Evolutionary conservation across 2,797 vertebrate genomes (phyloP).

Genomic region (Microchirus variegatus): DNA sequence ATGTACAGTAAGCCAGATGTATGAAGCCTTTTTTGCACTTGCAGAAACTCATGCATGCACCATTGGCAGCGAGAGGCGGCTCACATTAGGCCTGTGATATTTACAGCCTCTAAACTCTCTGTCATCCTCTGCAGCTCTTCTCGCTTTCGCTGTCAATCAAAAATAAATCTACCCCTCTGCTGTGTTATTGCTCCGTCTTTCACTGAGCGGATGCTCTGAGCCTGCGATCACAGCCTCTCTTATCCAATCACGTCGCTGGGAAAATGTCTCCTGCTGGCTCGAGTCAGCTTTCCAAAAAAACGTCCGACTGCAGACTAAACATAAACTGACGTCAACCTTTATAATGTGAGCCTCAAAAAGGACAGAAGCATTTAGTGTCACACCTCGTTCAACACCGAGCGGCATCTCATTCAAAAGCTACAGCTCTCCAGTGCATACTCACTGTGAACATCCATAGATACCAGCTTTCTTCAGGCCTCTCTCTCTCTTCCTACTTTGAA

Average conservation of each 20-base stretch:
- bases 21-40: too few relatives aligned
- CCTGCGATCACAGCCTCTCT: conserved; percentile 19
- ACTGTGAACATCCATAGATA: conserved; percentile 47
- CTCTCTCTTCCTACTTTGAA: conserved; percentile 76
- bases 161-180: conserved; percentile 38
- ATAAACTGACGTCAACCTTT: conserved; percentile 41
- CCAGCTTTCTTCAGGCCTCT: conserved; percentile 66
- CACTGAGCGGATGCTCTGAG: conserved; percentile 19
- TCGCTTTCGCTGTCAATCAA: conserved; percentile 44
- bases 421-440: conserved; percentile 26
- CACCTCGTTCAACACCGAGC: conserved; percentile 47
- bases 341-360: conserved; percentile 24
- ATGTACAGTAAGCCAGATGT: background rate
- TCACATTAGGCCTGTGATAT: conserved; percentile 30
- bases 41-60: conserved; percentile 2
- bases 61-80: conserved; percentile 26
- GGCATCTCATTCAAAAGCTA: conserved; percentile 43
- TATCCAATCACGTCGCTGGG: background rate
- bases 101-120: conserved; percentile 40
- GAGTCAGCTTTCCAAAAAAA: background rate
- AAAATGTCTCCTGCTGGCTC: conserved; percentile 12
- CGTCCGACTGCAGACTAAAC: conserved; percentile 30
- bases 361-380: conserved; percentile 51
- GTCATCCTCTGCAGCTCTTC: conserved; percentile 22
- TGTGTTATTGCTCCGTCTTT: conserved; percentile 41